Evolutionary conservation across 1,140 invertebrate genomes (phyloP), one percentile per base, ranked within the genome.

Genomic region (Argopecten irradians): DNA sequence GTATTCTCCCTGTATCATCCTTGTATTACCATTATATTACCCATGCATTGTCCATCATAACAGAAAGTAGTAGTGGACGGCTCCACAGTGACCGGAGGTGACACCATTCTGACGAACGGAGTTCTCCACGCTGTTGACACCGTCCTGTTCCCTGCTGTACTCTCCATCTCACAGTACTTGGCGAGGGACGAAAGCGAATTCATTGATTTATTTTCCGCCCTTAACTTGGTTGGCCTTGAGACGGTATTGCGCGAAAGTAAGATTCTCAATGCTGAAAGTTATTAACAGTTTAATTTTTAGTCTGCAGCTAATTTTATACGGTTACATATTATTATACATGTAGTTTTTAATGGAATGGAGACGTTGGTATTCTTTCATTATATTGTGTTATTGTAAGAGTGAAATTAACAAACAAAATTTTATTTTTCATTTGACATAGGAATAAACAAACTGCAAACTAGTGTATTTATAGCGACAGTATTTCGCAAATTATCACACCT

Each of bases 51-150:
- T n/a, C n/a, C n/a, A n/a, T n/a, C n/a, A n/a, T n/a, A n/a, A 71
- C 85, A 92, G 91, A 43, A 82, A n/a, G 82, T 89, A 3, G 19
- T 87, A 0, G n/a, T 91, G 7, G 89, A 92, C 46, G 90, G 90
- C 33, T 87, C 87, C 28, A 36, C 46, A 13, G 85, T 86, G 16
- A 87, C 43, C 22, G 22, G 33, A 36, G 41, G 84, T 46, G 92
- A 92, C 36, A 83, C 88, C 16, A 89, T 91, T 16, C 86, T 88
- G 22, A 85, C 82, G n/a, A 92, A 92, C 46, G 92, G 92, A 32
- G 88, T 92, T n/a, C 43, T 92, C 0, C 90, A 92, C 36, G 71
- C 43, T 3, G 88, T 92, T 3, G 87, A 90, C 39, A 86, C 19
- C 5, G 92, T 92, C 19, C 84, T 92, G 43, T 34, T 86, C 16